Conservation (phyloP, 2,888 invertebrate species). For the Lasioglossum villosulum region DNA sequence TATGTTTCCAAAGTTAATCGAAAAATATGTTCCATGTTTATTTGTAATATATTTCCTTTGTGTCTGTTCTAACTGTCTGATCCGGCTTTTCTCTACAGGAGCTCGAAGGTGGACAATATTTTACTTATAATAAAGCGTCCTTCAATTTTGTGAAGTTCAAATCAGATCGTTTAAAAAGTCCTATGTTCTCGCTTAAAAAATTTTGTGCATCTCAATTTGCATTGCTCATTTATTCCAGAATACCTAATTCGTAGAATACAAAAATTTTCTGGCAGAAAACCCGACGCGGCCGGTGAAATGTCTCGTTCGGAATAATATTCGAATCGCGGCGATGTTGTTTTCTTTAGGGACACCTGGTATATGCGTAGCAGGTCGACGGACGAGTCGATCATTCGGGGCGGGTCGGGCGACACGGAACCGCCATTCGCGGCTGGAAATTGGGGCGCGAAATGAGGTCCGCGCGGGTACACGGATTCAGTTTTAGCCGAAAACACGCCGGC, state of each 20-base stretch:
- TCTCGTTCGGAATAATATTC: not conserved
- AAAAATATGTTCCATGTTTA: not conserved
- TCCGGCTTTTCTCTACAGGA: not conserved
- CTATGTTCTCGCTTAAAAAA: not conserved
- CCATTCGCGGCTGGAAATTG: slow-evolving; percentile 49
- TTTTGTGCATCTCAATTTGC: not conserved
- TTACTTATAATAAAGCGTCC: not conserved
- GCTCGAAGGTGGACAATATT: not conserved
- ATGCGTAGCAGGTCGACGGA: not conserved
- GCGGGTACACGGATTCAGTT: slow-evolving; percentile 48
- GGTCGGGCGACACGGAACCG: slow-evolving; percentile 49
- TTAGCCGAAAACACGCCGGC: slow-evolving; percentile 47
- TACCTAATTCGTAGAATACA: not conserved
- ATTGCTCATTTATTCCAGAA: not conserved
- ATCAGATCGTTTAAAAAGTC: not conserved
- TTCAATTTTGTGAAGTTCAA: not conserved
- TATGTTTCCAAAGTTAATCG: not conserved
- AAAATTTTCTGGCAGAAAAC: not conserved
- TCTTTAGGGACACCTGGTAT: slow-evolving; percentile 6
- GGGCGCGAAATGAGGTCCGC: slow-evolving; percentile 41
- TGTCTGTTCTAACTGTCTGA: not conserved
- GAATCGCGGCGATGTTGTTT: slow-evolving; percentile 4
- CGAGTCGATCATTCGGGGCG: slow-evolving; percentile 15
- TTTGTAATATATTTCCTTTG: not conserved
- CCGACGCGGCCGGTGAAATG: not conserved